Evolutionary conservation across 1,140 invertebrate species (phyloP), one percentile per base, ranked within the genome.

Genomic region (Maconellicoccus hirsutus): DNA sequence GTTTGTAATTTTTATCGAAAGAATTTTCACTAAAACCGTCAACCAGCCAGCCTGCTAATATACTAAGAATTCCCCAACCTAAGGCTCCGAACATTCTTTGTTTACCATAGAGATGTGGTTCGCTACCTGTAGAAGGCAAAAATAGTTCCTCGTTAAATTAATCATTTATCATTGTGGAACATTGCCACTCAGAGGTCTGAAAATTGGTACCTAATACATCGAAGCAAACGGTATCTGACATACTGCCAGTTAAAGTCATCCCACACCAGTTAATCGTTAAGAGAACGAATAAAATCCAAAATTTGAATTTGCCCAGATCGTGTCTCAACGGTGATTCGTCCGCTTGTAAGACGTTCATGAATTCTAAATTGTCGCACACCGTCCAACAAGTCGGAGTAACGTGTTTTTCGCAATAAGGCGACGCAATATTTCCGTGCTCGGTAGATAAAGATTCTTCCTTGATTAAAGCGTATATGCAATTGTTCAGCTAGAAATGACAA

Each of bases 21-120:
- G 82, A 75, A 6, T 84, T 84, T 8, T 79, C 75, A 69, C 89
- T 92, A 73, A 87, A 84, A 59, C 84, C 72, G 76, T 94, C 91
- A 27, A 93, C 86, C 0, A 94, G 78, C 23, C 86, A 83, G 10
- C 92, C 92, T 33, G 88, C 83, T 8, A 91, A 74, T 23, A 92
- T 80, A 0, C 88, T 86, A 75, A 91, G 86, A 71, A 88, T 79
- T 71, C 91, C 91, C 84, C 88, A 92, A 0, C 91, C 91, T 0
- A 93, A 81, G 0, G 90, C 86, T 2, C 91, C 90, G 85, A 88
- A 95, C 73, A 94, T 81, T 71, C 91, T 83, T 76, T 94, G 92
- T 72, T 87, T 85, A 0, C 92, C 92, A 79, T 92, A 95, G 59
- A 85, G 81, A 59, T 85, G 83, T 38, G 84, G 82, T 63, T 82